Evolutionary conservation across 2,113 vertebrate genomes (phyloP).

Genomic region (Archilochus colubris): DNA sequence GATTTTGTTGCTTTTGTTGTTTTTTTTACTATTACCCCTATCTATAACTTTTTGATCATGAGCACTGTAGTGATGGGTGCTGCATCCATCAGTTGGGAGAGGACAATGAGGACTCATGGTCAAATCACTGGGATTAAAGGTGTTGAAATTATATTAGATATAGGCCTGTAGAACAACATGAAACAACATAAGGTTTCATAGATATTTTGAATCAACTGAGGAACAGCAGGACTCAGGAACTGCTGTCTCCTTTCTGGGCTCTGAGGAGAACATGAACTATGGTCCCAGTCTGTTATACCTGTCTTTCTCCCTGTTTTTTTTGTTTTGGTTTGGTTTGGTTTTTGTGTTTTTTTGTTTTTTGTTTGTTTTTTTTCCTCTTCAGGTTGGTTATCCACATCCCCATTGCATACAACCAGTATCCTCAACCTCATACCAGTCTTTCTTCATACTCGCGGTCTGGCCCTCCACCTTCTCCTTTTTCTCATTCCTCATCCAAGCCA

Average conservation of each 20-base stretch:
- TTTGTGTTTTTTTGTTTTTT: not conserved
- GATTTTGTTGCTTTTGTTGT: not conserved
- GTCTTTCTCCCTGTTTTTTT: not conserved
- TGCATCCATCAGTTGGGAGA: not conserved
- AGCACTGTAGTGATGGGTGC: not conserved
- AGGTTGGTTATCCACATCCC: not conserved
- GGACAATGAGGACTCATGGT: not conserved
- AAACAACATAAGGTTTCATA: not conserved
- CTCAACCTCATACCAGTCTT: not conserved
- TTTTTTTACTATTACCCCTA: not conserved
- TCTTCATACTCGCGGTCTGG: not conserved
- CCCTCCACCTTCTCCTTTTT: not conserved
- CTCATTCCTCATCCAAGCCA: not conserved
- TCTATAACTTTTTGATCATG: not conserved
- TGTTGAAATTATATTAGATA: not conserved
- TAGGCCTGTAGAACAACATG: not conserved
- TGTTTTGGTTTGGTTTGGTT: too few relatives aligned
- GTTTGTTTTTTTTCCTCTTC: not conserved
- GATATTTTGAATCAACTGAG: not conserved
- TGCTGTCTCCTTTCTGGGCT: not conserved
- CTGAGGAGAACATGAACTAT: not conserved
- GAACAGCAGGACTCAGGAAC: not conserved
- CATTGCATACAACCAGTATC: not conserved
- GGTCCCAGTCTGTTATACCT: not conserved
- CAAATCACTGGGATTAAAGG: not conserved